Conservation (phyloP, 2,888 invertebrate species). For the Tridacna gigas region DNA sequence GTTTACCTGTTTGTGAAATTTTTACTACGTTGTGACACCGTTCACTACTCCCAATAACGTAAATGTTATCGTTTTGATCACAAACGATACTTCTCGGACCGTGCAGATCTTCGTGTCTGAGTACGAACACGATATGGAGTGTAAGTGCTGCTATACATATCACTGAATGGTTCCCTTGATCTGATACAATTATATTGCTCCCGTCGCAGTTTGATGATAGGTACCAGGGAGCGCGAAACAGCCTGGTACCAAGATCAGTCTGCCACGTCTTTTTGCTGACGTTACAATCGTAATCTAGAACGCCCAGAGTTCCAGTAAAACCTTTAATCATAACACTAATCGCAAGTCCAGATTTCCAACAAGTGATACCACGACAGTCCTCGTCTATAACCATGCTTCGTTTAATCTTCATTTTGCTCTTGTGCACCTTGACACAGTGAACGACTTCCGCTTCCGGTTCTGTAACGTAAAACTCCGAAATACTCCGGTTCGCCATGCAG, state of each 20-base stretch:
- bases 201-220: constrained; percentile 39
- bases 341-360: constrained; percentile 55
- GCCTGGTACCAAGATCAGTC: constrained; percentile 27
- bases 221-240: constrained; percentile 59
- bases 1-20: constrained; percentile 38
- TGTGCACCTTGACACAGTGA: constrained; percentile 42
- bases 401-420: constrained; percentile 39
- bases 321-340: constrained; percentile 48
- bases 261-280: constrained; percentile 52
- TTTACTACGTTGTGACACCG: constrained; percentile 53
- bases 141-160: constrained; percentile 49
- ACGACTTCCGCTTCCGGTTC: constrained; percentile 55
- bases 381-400: constrained; percentile 42
- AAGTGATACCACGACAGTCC: constrained; percentile 59
- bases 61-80: constrained; percentile 45
- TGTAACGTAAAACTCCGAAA: constrained; percentile 54
- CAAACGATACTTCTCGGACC: constrained; percentile 46
- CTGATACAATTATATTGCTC: constrained; percentile 47
- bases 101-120: constrained; percentile 28
- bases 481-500: constrained; percentile 46
- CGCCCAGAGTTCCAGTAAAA: constrained; percentile 50
- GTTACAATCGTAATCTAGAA: constrained; percentile 55
- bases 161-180: constrained; percentile 57
- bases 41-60: constrained; percentile 59
- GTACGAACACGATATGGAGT: constrained; percentile 35